These are phyloP conservation scores for Ardeotis arabs DNA, from an alignment of 2,113 vertebrate genomes.

Conservation along the genomic window DNA sequence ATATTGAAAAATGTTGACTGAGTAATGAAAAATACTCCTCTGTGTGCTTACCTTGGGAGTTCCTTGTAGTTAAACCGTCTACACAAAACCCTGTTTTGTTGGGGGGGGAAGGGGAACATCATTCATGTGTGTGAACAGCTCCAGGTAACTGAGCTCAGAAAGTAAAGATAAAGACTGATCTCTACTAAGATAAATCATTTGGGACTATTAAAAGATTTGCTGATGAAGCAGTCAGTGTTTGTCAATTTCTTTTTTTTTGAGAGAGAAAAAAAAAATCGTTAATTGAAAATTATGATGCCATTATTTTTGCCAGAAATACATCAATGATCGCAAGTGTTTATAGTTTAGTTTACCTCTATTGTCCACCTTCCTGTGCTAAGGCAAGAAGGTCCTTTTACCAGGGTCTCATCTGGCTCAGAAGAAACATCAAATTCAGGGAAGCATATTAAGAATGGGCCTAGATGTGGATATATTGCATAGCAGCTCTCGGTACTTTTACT, in stretches of 20 bases:
- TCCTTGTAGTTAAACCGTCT: background rate
- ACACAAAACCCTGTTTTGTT: background rate
- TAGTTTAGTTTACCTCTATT: background rate
- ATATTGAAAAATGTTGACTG: background rate
- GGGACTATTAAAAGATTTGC: background rate
- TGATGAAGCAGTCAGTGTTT: background rate
- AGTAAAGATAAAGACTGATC: background rate
- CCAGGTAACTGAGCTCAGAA: background rate
- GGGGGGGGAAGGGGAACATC: too few relatives aligned
- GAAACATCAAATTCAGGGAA: background rate
- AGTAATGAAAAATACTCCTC: background rate
- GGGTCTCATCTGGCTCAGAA: background rate
- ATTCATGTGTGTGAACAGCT: background rate
- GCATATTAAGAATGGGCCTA: too few relatives aligned
- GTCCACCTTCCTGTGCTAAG: background rate
- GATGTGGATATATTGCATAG: background rate
- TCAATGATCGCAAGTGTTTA: background rate
- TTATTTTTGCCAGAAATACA: background rate
- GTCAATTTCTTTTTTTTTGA: background rate
- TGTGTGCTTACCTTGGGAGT: background rate
- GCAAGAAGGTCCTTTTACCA: background rate
- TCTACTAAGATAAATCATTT: background rate
- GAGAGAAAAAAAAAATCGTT: background rate
- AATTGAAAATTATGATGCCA: background rate
- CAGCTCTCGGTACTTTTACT: rapidly evolving